Conservation (phyloP, 92 coral and sea anemone species). For the Micromussa lordhowensis region DNA sequence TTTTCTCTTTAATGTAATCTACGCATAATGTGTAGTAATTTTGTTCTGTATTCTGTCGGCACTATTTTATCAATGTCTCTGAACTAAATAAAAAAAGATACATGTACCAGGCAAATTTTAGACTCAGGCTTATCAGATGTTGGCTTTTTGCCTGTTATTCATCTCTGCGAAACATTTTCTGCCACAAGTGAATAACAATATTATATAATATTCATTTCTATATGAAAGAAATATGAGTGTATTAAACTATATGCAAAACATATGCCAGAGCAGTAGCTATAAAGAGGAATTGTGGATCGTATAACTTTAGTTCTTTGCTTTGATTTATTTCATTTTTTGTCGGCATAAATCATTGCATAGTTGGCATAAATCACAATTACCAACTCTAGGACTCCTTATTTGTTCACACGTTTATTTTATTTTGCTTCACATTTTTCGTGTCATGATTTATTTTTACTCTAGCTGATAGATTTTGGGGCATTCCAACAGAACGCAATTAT, state of each 20-base stretch:
- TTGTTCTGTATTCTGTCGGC: neutral
- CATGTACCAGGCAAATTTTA: neutral
- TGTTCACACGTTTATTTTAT: neutral
- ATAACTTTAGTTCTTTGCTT: too few relatives aligned
- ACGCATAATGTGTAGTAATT: too few relatives aligned
- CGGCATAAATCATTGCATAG: neutral
- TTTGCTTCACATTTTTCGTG: conserved; percentile 26
- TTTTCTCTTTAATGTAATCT: neutral
- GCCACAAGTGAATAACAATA: too few relatives aligned
- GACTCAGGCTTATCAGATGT: neutral
- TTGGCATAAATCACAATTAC: neutral
- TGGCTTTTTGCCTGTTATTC: neutral
- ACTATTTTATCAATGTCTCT: neutral
- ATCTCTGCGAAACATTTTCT: neutral
- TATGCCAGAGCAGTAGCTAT: too few relatives aligned
- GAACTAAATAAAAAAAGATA: neutral
- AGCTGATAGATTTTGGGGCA: conserved; percentile 85
- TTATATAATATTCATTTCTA: too few relatives aligned
- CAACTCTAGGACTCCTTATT: neutral
- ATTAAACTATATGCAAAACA: too few relatives aligned
- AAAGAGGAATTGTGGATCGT: too few relatives aligned
- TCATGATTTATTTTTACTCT: conserved; percentile 41
- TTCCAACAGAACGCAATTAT: conserved; percentile 58
- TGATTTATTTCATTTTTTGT: neutral
- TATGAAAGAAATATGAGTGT: too few relatives aligned